A percentile compares a stretch with the other conserved stretches of the same genome.
Conservation (phyloP, 2,113 vertebrate species). For the Aplodontia rufa region DNA sequence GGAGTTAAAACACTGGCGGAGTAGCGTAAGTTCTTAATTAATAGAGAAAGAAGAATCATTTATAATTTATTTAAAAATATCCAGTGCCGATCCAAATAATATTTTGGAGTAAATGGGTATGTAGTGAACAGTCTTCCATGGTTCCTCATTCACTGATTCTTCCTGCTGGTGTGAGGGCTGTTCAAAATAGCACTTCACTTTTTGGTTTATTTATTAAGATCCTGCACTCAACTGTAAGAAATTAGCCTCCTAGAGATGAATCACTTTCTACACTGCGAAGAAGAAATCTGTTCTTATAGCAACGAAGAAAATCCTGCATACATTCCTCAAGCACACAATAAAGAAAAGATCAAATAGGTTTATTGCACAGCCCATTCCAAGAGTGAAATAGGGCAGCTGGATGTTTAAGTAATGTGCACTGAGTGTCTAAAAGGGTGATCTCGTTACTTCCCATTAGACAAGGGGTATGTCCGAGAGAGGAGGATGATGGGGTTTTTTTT, state of each 20-base stretch:
- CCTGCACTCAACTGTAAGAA: slow-evolving; percentile 86
- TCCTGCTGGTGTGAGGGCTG: slow-evolving; percentile 89
- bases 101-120: slow-evolving; percentile 80
- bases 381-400: slow-evolving; percentile 38
- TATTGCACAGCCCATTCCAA: slow-evolving; percentile 9
- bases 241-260: slow-evolving; percentile 90
- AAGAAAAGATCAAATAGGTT: slow-evolving; percentile 58
- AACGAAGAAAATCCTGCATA: slow-evolving; percentile 62
- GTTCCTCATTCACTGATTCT: slow-evolving; percentile 86
- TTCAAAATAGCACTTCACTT: slow-evolving; percentile 89
- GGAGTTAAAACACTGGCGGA: slow-evolving; percentile 79
- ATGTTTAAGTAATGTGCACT: slow-evolving; percentile 51
- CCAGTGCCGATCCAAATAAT: slow-evolving; percentile 82
- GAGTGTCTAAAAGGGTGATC: slow-evolving; percentile 45
- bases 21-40: slow-evolving; percentile 82
- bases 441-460: slow-evolving; percentile 47
- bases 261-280: slow-evolving; percentile 80
- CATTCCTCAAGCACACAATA: slow-evolving; percentile 59
- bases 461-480: slow-evolving; percentile 12
- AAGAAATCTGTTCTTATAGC: slow-evolving; percentile 74
- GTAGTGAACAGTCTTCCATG: slow-evolving; percentile 77
- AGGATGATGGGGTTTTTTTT: slow-evolving; percentile 50
- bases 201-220: slow-evolving; percentile 90
- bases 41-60: slow-evolving; percentile 82
- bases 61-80: slow-evolving; percentile 79